These are phyloP conservation scores for Menidia beryllina DNA, from an alignment of 2,113 vertebrate genomes.

Conservation along the genomic window DNA sequence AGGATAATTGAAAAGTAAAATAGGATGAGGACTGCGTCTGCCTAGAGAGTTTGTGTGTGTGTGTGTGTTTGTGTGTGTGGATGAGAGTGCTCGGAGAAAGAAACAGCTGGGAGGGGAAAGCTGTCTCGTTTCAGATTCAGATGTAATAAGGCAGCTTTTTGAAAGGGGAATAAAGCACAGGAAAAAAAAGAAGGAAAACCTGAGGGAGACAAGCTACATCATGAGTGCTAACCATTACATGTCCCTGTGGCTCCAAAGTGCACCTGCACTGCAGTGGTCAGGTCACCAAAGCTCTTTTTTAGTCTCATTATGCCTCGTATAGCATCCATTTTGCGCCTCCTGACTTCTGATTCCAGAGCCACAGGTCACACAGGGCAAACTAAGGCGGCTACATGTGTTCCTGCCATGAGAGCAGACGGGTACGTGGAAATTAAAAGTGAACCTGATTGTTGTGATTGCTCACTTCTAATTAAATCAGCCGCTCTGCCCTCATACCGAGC, in stretches of 20 bases:
- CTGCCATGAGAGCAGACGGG: slow-evolving; percentile 28
- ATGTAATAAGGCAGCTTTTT: slow-evolving; percentile 67
- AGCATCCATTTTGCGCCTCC: slow-evolving; percentile 16
- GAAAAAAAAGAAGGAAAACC: slow-evolving; percentile 38
- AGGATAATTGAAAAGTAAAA: slow-evolving; percentile 68
- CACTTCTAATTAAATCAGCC: slow-evolving; percentile 63
- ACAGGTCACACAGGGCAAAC: slow-evolving; percentile 17
- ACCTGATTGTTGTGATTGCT: slow-evolving; percentile 43
- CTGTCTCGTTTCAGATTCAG: slow-evolving; percentile 43
- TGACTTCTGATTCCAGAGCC: slow-evolving; percentile 31
- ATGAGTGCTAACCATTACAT: slow-evolving; percentile 37
- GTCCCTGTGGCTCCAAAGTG: slow-evolving; percentile 46
- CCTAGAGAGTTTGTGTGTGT: slow-evolving; percentile 11
- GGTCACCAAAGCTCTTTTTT: slow-evolving; percentile 24
- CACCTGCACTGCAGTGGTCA: slow-evolving; percentile 29
- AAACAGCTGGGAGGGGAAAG: slow-evolving; percentile 71
- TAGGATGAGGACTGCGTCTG: slow-evolving; percentile 31
- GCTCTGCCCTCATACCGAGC: slow-evolving; percentile 34
- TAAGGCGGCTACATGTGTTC: slow-evolving; percentile 50
- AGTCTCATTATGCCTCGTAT: neutral
- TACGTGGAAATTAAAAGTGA: slow-evolving; percentile 58
- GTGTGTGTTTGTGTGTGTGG: slow-evolving; percentile 21
- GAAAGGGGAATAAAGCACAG: slow-evolving; percentile 48
- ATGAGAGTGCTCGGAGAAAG: slow-evolving; percentile 54
- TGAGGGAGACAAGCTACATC: slow-evolving; percentile 64